Evolutionary conservation across 2,888 invertebrate genomes (phyloP), one percentile per base, ranked within the genome.

Genomic region (Xylota segnis): DNA sequence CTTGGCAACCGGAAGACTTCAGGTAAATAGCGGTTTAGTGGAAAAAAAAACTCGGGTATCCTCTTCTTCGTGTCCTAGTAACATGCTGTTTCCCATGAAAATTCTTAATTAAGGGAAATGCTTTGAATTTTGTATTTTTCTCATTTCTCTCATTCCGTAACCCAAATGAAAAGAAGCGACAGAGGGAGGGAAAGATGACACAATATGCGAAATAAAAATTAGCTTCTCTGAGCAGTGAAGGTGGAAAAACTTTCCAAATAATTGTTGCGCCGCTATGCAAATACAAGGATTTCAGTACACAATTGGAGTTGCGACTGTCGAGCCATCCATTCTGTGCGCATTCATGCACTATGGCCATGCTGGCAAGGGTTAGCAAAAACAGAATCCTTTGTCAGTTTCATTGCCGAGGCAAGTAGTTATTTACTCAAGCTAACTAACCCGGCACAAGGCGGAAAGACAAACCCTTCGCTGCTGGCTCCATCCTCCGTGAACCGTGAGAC

Each of bases 341-440:
- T 34, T 32, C 66, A 29, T 83, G 66, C 66, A 78, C 72, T 61
- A 68, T 74, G 40, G 56, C 23, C 56, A 29, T 43, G 74, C 56
- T 78, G 63, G 63, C 54, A 78, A 74, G 61, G 83, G 74, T 83
- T 77, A 72, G 45, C 59, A 72, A 61, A 74, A 63, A 45, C 61
- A 56, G 56, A 68, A 45, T 63, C 59, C 71, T 84, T 75, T 84
- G 70, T 75, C 70, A 75, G 75, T 75, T 79, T 84, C 84, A 84
- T 84, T 84, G 79, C 75, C 70, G 79, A 54, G 79, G 75, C 79
- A 84, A 84, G 79, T 79, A 58, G 70, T 79, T 84, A 84, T 84
- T 79, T 81, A 84, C 75, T 52, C 59, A 74, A 66, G 68, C 63
- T 78, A 83, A 78, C 83, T 83, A 83, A 78, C 83, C 78, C 54